Conservation (phyloP, 2,113 vertebrate species). For the Myotis davidii region DNA sequence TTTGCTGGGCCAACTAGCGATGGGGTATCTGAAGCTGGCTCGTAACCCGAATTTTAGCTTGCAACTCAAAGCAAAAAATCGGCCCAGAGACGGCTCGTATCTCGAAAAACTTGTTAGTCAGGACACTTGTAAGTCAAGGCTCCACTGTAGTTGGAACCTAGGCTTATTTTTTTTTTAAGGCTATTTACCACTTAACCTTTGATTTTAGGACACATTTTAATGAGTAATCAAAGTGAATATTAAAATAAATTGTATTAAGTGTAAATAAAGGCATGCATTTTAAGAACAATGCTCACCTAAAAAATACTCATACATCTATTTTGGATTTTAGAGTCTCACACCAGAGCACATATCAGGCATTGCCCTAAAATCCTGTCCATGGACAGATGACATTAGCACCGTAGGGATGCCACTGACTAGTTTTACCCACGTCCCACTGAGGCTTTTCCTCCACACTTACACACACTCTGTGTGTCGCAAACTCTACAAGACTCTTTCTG, state of each 20-base stretch:
- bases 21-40: too few species aligned
- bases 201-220: background rate
- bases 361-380: background rate
- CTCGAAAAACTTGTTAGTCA: too few species aligned
- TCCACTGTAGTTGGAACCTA: background rate
- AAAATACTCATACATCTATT: background rate
- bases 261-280: background rate
- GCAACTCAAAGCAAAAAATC: too few species aligned
- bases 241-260: constrained; percentile 27
- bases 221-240: background rate
- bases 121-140: too few species aligned
- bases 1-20: too few species aligned
- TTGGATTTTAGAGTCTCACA: background rate
- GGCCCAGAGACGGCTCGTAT: too few species aligned
- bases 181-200: background rate
- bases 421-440: background rate
- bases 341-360: background rate
- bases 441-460: background rate
- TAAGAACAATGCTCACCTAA: background rate
- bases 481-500: background rate
- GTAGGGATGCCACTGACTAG: background rate
- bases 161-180: background rate
- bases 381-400: background rate
- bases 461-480: background rate
- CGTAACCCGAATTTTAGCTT: too few species aligned